Evolutionary conservation across 2,113 vertebrate species (phyloP).

Genomic region (Indicator indicator): DNA sequence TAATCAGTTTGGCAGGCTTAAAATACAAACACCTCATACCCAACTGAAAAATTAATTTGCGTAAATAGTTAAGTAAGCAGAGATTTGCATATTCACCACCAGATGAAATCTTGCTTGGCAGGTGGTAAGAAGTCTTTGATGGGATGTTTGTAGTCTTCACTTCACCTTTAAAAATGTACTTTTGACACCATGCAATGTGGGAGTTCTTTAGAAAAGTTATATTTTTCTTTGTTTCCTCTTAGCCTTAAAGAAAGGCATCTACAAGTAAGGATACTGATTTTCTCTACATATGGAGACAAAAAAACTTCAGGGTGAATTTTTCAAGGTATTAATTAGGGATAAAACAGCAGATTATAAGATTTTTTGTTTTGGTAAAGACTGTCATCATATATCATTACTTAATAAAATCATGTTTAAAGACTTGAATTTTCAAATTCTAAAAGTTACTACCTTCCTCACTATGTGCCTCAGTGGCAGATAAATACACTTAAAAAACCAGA

Average conservation of each 20-base stretch:
- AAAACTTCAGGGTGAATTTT: background rate
- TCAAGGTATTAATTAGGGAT: background rate
- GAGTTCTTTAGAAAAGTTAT: background rate
- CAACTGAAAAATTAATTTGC: background rate
- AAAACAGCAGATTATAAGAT: background rate
- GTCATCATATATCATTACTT: background rate
- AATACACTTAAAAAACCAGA: background rate
- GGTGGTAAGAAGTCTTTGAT: background rate
- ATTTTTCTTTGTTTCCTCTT: background rate
- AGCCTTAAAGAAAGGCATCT: background rate
- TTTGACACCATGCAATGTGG: fast-evolving
- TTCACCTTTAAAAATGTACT: background rate
- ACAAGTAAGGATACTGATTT: background rate
- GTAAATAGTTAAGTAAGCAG: background rate
- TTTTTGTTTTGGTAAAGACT: background rate
- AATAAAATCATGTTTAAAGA: background rate
- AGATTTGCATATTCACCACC: background rate
- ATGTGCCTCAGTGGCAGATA: background rate
- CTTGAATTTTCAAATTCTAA: background rate
- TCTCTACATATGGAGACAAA: background rate
- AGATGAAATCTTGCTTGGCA: background rate
- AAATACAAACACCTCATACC: background rate
- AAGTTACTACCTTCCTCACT: background rate
- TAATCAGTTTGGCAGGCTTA: background rate
- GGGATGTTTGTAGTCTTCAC: background rate